Base-by-base conservation (phyloP, 2,113 vertebrate genomes). In the Scolopax mira region DNA sequence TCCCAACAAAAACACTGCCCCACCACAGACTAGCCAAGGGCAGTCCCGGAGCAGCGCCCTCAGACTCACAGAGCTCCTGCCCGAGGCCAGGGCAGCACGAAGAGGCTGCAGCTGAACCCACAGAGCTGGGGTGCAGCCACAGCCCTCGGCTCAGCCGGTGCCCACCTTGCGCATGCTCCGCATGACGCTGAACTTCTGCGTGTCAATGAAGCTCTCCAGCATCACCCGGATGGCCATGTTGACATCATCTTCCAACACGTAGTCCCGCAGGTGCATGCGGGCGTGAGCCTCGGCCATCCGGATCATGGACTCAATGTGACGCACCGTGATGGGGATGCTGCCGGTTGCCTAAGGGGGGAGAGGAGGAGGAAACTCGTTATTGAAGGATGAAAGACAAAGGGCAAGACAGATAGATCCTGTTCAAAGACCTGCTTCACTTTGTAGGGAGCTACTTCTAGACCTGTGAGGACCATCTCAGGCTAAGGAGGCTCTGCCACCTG, bases 211-310 rank as follows among this genome's bases (percentile, higher is more conserved):
- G 96, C 99, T 99, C 98, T 99, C 99, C 91, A 99, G 98, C 99
- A 99, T 99, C 69, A 99, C 99, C 4, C 99, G 97, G 97, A 99
- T 99, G 92, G 99, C 99, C 99, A 99, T 99, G 98, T 99, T 99
- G 57, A 99, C 99, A 0, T 99, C 99, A 0, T 99, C 99, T 91
- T 99, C 99, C 62, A 98, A 97, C 44, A 99, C 99, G 0, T 99
- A 99, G 95, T 99, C 99, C 21, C 99, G 97, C 93, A 99, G 98
- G 95, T 99, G 99, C 90, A 99, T 99, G 42, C 99, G 99, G 3
- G 99, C 99, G 0, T 99, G 99, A 12, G 99, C 98, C 97, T 99
- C 99, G 0, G 99, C 99, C 99, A 99, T 99, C 41, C 99, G 99
- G 98, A 99, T 99, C 99, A 99, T 99, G 51, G 99, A 99, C 97